Evolutionary conservation across 2,888 invertebrate species (phyloP).

Genomic region (Hemistola chrysoprasaria): DNA sequence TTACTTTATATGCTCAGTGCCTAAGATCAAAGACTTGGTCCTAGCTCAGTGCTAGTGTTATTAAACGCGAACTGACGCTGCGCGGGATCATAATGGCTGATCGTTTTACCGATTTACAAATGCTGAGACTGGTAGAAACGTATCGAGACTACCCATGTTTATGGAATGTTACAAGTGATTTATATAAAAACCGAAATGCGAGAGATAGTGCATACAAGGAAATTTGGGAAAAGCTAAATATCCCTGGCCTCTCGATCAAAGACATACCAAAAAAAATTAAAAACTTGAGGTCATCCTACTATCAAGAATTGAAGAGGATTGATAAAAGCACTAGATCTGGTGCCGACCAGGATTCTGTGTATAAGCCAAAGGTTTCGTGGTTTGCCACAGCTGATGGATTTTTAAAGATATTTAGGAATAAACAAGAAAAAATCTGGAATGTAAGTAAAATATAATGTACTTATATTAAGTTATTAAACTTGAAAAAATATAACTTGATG

Average conservation of each 20-base stretch:
- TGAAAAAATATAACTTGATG: no score
- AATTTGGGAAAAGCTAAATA: constrained; percentile 27
- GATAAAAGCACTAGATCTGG: constrained; percentile 15
- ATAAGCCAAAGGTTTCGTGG: constrained; percentile 25
- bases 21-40: no score
- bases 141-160: constrained; percentile 29
- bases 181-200: constrained; percentile 20
- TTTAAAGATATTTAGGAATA: constrained; percentile 1
- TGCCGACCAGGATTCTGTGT: constrained; percentile 6
- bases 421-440: no score
- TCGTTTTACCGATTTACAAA: constrained; percentile 27
- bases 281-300: constrained; percentile 32
- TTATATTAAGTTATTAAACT: no score
- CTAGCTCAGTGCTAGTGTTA: no score
- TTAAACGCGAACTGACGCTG: no score
- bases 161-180: constrained; percentile 25
- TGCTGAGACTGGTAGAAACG: constrained; percentile 26
- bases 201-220: constrained; percentile 27
- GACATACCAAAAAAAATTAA: constrained; percentile 34
- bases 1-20: no score
- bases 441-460: no score
- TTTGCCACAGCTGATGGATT: constrained; percentile 21
- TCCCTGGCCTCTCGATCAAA: constrained; percentile 21
- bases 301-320: constrained; percentile 31
- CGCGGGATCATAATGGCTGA: constrained; percentile 18